Evolutionary conservation across 2,888 invertebrate species (phyloP).

Genomic region (Cantharis lateralis): DNA sequence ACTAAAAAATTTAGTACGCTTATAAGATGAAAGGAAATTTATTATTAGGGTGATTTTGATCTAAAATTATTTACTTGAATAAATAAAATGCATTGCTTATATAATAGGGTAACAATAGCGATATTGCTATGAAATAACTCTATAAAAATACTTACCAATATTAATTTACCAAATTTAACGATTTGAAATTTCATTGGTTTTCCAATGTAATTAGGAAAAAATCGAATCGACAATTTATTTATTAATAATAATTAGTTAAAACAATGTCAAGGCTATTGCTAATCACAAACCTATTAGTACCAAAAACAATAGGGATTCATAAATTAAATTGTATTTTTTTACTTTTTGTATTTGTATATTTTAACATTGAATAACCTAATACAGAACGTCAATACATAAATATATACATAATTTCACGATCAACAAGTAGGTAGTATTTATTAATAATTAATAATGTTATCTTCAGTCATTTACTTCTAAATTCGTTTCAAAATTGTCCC

Average conservation of each 20-base stretch:
- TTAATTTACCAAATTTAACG: background rate
- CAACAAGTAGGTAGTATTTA: conserved; percentile 13
- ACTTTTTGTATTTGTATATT: conserved; percentile 7
- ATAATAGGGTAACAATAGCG: background rate
- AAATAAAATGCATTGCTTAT: background rate
- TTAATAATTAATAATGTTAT: conserved; percentile 10
- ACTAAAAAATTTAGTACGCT: background rate
- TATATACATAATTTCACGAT: conserved; percentile 25
- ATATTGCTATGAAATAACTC: background rate
- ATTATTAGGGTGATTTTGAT: background rate
- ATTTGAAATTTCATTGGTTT: background rate
- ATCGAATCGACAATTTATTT: conserved; percentile 1
- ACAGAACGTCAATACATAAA: conserved; percentile 27
- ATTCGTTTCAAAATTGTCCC: conserved; percentile 6
- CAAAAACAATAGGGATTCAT: background rate
- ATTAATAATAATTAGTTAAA: background rate
- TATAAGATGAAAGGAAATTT: background rate
- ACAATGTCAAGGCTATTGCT: background rate
- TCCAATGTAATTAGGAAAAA: background rate
- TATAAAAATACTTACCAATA: background rate
- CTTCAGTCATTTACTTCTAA: conserved; percentile 19
- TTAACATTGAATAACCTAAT: conserved; percentile 22
- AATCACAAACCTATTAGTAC: background rate
- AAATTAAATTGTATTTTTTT: background rate
- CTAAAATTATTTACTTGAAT: background rate